Evolutionary conservation across 2,113 vertebrate species (phyloP).

Genomic region (Otolemur garnettii): DNA sequence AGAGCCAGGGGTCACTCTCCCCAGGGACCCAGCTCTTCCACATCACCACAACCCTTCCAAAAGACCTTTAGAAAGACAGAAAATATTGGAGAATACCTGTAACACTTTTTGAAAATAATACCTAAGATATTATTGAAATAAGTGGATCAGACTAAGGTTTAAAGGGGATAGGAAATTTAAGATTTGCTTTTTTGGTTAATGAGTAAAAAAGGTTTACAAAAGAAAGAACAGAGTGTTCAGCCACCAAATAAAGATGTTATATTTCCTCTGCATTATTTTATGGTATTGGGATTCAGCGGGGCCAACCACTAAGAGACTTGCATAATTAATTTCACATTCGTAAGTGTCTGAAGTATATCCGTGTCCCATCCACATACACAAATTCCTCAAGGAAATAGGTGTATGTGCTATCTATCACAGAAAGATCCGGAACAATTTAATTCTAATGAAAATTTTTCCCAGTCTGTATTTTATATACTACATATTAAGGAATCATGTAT

Average conservation of each 20-base stretch:
- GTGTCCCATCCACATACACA: neutral
- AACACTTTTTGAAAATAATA: neutral
- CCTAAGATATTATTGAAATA: neutral
- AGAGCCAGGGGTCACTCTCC: neutral
- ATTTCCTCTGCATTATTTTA: neutral
- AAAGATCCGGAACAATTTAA: neutral
- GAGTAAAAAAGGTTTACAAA: neutral
- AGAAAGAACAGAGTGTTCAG: neutral
- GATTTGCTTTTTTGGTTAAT: neutral
- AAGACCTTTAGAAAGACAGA: neutral
- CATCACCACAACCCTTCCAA: neutral
- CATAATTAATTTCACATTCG: conserved; percentile 9
- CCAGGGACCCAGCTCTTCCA: neutral
- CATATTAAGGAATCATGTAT: neutral
- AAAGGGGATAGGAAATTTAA: neutral
- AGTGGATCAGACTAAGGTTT: neutral
- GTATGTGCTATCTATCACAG: neutral
- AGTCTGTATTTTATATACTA: neutral
- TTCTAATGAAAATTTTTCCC: neutral
- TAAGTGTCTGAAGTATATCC: neutral
- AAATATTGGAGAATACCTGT: neutral
- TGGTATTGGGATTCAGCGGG: neutral
- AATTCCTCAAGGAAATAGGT: neutral
- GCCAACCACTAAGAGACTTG: neutral
- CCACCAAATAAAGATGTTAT: neutral